Conservation (phyloP, 2,113 vertebrate genomes). For the Hepsetus odoe region DNA sequence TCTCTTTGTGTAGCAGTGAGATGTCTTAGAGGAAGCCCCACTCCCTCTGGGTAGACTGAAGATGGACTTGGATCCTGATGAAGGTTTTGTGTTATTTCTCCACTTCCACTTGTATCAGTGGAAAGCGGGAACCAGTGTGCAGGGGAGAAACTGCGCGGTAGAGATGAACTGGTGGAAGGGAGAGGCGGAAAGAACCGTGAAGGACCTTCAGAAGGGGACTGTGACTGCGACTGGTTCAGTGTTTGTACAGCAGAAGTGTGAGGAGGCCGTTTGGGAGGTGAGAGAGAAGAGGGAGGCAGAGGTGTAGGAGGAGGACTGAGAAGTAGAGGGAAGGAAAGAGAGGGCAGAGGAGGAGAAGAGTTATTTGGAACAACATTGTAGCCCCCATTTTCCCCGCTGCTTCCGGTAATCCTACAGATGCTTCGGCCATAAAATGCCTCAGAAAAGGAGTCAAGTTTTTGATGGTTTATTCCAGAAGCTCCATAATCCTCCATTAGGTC, state of each 20-base stretch:
- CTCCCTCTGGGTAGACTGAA: constrained; percentile 44
- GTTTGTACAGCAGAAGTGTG: constrained; percentile 38
- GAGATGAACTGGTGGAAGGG: constrained; percentile 54
- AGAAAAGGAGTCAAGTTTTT: constrained; percentile 79
- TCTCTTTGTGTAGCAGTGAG: constrained; percentile 23
- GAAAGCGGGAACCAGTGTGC: constrained; percentile 59
- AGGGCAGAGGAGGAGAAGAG: constrained; percentile 63
- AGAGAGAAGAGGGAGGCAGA: constrained; percentile 67
- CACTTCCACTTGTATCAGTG: constrained; percentile 45
- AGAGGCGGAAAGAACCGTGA: constrained; percentile 66
- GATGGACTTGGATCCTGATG: constrained; percentile 51
- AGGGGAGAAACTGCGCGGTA: constrained; percentile 57
- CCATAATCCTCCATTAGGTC: constrained; percentile 29
- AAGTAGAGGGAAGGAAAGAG: constrained; percentile 66
- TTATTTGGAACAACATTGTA: constrained; percentile 34
- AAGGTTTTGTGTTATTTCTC: constrained; percentile 37
- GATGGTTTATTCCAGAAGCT: constrained; percentile 47
- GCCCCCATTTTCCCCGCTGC: constrained; percentile 23
- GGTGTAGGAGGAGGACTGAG: constrained; percentile 76
- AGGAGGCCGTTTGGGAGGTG: constrained; percentile 67
- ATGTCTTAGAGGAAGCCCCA: constrained; percentile 40
- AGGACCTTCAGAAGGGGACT: constrained; percentile 46
- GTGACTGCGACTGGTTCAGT: constrained; percentile 46
- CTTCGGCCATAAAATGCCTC: constrained; percentile 72
- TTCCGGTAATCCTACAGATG: neutral